Base-by-base conservation (phyloP, 2,797 vertebrate species). In the Ctenochaetus hawaiiensis region DNA sequence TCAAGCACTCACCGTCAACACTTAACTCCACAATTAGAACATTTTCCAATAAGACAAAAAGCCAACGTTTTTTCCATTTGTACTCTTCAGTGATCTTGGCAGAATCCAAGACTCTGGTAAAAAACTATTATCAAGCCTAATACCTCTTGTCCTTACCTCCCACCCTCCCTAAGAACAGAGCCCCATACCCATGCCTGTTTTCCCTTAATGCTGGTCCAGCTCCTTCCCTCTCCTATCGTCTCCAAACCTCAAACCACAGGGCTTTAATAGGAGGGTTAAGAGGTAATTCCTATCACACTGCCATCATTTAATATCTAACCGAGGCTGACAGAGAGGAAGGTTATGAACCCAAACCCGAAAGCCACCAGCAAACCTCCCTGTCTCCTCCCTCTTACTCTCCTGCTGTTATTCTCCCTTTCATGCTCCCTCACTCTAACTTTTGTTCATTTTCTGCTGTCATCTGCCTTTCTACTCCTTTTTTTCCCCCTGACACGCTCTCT, bases 211-310 rank as follows among this genome's bases (percentile, higher is more conserved):
- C 80, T 59, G 39, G 83, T 88, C 90, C 89, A 90, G 82, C 87
- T 84, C 77, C 82, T 70, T 81, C 79, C 77, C 83, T 87, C 82
- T 86, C 80, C 80, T 59, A 74, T 85, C 64, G 60, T 83, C 85
- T 88, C 88, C 77, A 89, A 89, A 89, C 90, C 93, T 93, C 90
- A 93, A 87, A 93, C 93, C 93, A 48, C 93, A 91, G 84, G 62
- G 83, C 91, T 94, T 93, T 93, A 93, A 93, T 91, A 75, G 88
- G 89, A 87, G 91, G 92, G 91, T 92, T 94, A 91, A 83, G 88
- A 93, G 88, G 90, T 93, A 86, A 90, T 92, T 94, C 90, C 90
- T 92, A 92, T 94, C 91, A 89, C 86, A 88, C 92, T 91, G 90
- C 90, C 91, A 89, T 92, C 92, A 91, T 93, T 93, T 93, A 90